Conservation (phyloP, 2,888 invertebrate species). For the Cephonodes hylas region DNA sequence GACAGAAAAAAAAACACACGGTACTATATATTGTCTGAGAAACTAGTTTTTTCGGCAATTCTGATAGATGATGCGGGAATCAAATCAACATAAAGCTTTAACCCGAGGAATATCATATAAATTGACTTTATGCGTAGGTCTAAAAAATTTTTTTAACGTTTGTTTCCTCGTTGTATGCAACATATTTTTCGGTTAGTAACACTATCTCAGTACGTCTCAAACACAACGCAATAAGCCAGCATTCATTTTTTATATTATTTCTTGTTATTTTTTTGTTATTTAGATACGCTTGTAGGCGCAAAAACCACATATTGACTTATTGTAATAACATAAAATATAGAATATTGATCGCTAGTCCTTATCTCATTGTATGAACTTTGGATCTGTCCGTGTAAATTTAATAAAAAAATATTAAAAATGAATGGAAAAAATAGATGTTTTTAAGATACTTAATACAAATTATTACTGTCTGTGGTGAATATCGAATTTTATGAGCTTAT, state of each 20-base stretch:
- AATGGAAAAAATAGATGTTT: slow-evolving; percentile 54
- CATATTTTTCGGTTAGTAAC: background rate
- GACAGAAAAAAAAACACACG: slow-evolving; percentile 26
- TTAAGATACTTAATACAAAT: slow-evolving; percentile 63
- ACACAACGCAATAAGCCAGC: slow-evolving; percentile 24
- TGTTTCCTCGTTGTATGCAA: background rate
- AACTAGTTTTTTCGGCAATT: background rate
- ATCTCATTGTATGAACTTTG: slow-evolving; percentile 63
- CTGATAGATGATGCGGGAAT: background rate
- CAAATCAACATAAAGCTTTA: background rate
- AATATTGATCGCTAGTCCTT: slow-evolving; percentile 68
- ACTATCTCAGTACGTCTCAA: background rate
- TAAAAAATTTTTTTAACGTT: background rate
- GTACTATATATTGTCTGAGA: too few species aligned
- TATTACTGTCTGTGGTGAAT: slow-evolving; percentile 76
- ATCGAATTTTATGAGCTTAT: slow-evolving; percentile 81
- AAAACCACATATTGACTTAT: slow-evolving; percentile 21
- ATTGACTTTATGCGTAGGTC: too few species aligned
- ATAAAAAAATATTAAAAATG: slow-evolving; percentile 29
- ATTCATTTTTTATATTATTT: slow-evolving; percentile 64
- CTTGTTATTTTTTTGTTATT: slow-evolving; percentile 65
- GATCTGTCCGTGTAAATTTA: slow-evolving; percentile 69
- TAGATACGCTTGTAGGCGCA: slow-evolving; percentile 63
- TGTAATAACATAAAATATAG: slow-evolving; percentile 31
- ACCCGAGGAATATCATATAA: too few species aligned